Percentiles rank a stretch among this genome's conserved stretches.
These are phyloP conservation scores for Smutsia gigantea DNA, from an alignment of 2,797 vertebrate genomes.

Conservation along the genomic window DNA sequence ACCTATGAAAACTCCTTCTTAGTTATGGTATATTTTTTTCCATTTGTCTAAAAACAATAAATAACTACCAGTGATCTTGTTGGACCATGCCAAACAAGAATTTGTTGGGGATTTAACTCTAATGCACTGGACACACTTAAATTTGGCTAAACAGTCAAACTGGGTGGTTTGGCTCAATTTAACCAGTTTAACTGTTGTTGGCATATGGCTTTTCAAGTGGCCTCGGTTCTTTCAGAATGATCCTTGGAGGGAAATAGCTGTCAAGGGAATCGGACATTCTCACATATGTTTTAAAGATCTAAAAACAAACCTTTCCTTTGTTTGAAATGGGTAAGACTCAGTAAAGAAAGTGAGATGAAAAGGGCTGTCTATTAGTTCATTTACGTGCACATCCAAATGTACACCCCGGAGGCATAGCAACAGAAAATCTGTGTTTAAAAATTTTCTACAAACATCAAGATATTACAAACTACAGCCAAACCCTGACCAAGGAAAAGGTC, in stretches of 20 bases:
- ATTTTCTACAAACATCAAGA: not conserved
- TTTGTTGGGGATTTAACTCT: conserved; percentile 26
- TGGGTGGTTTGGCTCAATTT: conserved; percentile 25
- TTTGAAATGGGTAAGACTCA: conserved; percentile 11
- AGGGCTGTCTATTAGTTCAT: not conserved
- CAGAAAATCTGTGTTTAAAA: not conserved
- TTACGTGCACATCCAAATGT: not conserved
- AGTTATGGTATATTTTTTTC: not conserved
- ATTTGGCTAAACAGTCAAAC: conserved; percentile 31
- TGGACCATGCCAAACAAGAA: conserved; percentile 34
- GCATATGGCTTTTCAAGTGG: not conserved
- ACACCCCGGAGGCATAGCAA: not conserved
- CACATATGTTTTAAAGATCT: conserved; percentile 41
- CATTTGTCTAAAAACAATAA: conserved; percentile 59
- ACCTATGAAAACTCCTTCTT: conserved; percentile 40
- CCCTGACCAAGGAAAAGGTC: not conserved
- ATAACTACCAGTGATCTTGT: conserved; percentile 40
- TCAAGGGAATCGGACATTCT: conserved; percentile 23
- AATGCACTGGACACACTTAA: not conserved
- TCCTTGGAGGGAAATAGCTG: not conserved
- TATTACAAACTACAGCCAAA: not conserved
- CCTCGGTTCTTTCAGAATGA: conserved; percentile 9
- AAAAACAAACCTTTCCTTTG: conserved; percentile 48
- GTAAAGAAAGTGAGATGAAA: not conserved
- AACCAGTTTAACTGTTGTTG: not conserved